Evolutionary conservation across 2,797 vertebrate genomes (phyloP), one percentile per base, ranked within the genome.

Genomic region (Eupleurogrammus muticus): DNA sequence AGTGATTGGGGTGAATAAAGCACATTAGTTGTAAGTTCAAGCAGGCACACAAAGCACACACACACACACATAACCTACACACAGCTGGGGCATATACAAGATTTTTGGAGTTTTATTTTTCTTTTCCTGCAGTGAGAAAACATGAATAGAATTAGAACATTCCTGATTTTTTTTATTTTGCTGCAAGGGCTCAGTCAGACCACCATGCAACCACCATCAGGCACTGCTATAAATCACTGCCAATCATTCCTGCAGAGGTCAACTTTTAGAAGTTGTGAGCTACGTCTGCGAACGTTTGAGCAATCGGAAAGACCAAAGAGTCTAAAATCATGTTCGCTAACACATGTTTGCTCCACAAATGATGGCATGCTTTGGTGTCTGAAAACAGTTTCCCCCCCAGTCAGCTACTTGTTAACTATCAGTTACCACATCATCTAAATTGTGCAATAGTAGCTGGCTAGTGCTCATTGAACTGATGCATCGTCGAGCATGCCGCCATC

Each of bases 231-330:
- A 16, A 49, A 14, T 36, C 28, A 2, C 1, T 17, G 13, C 9
- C n/a, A 49, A 50, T 23, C 46, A 10, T 13, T 16, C 36, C 2
- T 49, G 20, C 24, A 5, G 1, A 44, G 4, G 51, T 52, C 9
- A 59, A 9, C 38, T 66, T 6, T 73, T n/a, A n/a, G n/a, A n/a
- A n/a, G n/a, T 21, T 28, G 32, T n/a, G 23, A 70, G 35, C 24
- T 56, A 21, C 21, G 14, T 55, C 8, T n/a, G 16, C 16, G 23
- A 16, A 35, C 51, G 14, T 21, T 5, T 13, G 52, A 66, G 42
- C 12, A 7, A 10, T 34, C 3, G 20, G 3, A 57, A 47, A 64
- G 35, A n/a, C 23, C 38, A 8, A 36, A 36, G 35, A 36, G 35
- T 9, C 35, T 8, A 36, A 36, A 36, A 36, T 51, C 35, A 52